phyloP scores from a whole-genome alignment of 2,797 vertebrate genomes.

The Amblyopsis hoosieri region DNA sequence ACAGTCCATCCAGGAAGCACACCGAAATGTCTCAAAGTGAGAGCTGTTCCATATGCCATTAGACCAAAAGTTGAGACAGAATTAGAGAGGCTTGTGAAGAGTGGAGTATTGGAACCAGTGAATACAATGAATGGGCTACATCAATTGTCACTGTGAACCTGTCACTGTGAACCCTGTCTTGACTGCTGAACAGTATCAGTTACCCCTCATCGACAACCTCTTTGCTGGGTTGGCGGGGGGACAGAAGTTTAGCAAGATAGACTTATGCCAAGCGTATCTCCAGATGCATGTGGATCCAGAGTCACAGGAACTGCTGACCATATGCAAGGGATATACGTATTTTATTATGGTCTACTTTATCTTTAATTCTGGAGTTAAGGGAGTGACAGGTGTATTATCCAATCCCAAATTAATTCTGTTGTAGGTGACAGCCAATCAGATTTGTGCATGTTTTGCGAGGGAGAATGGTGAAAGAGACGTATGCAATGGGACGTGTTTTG shows the following conservation, averaged over 20 bases:
- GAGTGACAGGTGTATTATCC: no score
- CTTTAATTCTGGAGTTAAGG: no score
- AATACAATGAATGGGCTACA: conserved; percentile 15
- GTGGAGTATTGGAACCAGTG: conserved; percentile 1
- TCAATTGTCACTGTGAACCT: not conserved
- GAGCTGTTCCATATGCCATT: conserved; percentile 7
- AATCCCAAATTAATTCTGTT: no score
- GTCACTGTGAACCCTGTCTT: conserved; percentile 6
- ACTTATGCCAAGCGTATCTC: conserved; percentile 20
- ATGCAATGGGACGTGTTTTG: no score
- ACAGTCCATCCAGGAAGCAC: not conserved
- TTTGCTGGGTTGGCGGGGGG: not conserved
- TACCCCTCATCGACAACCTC: conserved; percentile 1
- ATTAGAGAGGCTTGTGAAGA: conserved; percentile 4
- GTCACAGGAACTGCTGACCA: conserved; percentile 14
- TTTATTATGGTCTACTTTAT: no score
- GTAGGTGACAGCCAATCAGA: no score
- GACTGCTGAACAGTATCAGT: conserved; percentile 3
- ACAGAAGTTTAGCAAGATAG: conserved; percentile 2
- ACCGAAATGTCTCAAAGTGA: conserved; percentile 6
- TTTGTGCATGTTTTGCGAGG: no score
- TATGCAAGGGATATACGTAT: no score
- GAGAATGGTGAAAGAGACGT: no score
- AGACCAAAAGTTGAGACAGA: conserved; percentile 13
- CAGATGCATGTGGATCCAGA: conserved; percentile 23